phyloP scores from a whole-genome alignment of 2,113 vertebrate genomes.

The Melanocharis versteri region DNA sequence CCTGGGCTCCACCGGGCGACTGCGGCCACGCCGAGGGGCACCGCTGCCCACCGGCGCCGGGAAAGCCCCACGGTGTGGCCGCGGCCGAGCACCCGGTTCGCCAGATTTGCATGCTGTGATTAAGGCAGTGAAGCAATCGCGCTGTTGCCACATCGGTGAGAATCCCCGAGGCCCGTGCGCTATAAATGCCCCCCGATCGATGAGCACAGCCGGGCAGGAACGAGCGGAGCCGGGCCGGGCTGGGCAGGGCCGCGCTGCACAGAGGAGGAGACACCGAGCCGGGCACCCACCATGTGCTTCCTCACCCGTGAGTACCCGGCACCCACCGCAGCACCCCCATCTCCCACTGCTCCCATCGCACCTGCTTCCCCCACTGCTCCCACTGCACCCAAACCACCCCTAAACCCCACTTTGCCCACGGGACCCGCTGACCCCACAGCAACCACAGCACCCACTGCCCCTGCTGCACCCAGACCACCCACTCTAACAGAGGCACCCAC shows the following conservation, averaged over 20 bases:
- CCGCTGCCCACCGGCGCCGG: not conserved
- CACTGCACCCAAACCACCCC: not conserved
- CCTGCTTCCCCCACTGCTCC: not conserved
- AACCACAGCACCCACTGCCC: not conserved
- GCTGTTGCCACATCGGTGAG: conserved; percentile 43
- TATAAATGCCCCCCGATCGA: conserved; percentile 52
- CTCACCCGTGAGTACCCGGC: conserved; percentile 24
- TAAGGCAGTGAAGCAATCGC: conserved; percentile 49
- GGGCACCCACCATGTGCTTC: not conserved
- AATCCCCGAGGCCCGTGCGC: conserved; percentile 9
- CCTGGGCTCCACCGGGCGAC: fast-evolving
- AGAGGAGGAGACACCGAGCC: not conserved
- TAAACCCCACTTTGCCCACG: not conserved
- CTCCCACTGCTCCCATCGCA: not conserved
- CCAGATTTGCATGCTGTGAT: conserved; percentile 21
- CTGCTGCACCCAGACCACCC: not conserved
- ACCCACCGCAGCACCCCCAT: not conserved
- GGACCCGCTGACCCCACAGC: too few species aligned
- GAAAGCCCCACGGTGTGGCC: not conserved
- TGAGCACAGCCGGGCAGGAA: conserved; percentile 24
- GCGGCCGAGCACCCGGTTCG: not conserved
- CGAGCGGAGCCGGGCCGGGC: not conserved
- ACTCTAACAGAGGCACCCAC: too few species aligned
- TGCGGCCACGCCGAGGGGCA: fast-evolving
- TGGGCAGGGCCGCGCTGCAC: not conserved